Base-by-base conservation (phyloP, 2,888 invertebrate genomes). In the Synergus itoensis region DNA sequence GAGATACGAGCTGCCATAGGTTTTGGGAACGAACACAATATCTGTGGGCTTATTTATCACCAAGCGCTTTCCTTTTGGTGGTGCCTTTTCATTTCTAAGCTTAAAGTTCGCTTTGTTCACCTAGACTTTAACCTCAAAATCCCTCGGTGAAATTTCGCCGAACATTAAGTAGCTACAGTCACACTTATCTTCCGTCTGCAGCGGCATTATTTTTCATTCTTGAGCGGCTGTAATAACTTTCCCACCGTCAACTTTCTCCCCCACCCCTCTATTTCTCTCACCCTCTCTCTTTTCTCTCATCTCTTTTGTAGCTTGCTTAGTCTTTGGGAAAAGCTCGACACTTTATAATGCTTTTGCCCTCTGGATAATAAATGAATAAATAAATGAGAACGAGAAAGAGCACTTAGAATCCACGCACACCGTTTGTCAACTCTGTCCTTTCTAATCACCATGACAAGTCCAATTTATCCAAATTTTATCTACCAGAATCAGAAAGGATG, bases 41-140 rank as follows among this genome's bases (percentile, higher is more conserved):
- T 73, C 73, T 73, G 36, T 11, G 73, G n/a, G 36, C 73, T 36
- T 73, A 73, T 73, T 73, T 73, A 73, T 73, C 53, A 73, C n/a
- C 36, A 21, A n/a, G 60, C 36, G n/a, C 53, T 73, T 73, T n/a
- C 48, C n/a, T 48, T 53, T 53, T 12, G 16, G 43, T 36, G 41
- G 18, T 67, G 69, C 73, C 53, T 73, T 73, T 73, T 53, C 36
- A 65, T 36, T 73, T 36, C 73, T 36, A 36, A 73, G 73, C 53
- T 73, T 73, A 73, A 73, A 53, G 73, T 73, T 73, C 53, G 73
- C 73, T 73, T 73, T 73, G 53, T 73, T 73, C 73, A 36, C 53
- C 53, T 53, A 53, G 73, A 73, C 73, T 73, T 53, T 40, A 73
- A 73, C 73, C 73, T 53, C 36, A 53, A 73, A 53, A 73, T 73